Evolutionary conservation across 2,113 vertebrate genomes (phyloP), one percentile per base, ranked within the genome.

Genomic region (Dissostichus mawsoni): DNA sequence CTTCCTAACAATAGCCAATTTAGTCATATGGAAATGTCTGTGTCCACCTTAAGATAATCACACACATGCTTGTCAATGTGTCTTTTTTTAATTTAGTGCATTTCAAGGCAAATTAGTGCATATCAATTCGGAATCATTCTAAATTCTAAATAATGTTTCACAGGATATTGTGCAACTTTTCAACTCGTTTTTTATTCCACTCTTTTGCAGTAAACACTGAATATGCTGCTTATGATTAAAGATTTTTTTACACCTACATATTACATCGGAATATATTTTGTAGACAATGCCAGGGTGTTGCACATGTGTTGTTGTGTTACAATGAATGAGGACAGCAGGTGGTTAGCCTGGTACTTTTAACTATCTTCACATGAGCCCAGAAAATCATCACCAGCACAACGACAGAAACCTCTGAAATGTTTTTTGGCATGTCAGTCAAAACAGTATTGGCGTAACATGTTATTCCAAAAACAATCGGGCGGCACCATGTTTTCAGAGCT

Each of bases 341-440:
- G 5, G 25, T 10, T 11, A 36, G 50, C 44, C 13, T 2, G 0
- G 8, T 25, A 7, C 25, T 20, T 51, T 7, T 23, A 18, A 8
- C 45, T 4, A 16, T 62, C 61, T 33, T 59, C 55, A 80, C 53
- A 80, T 8, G 61, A 79, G 52, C 11, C 18, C 10, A 4, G 61
- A 29, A 67, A 73, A 52, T 16, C 33, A 6, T 47, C 36, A 0
- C 3, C 61, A n/a, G 18, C 66, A 16, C 66, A 45, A 11, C 1
- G 51, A 80, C 25, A 5, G 16, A 69, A 81, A 69, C 47, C 48
- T 55, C 47, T 57, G 58, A 77, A 76, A 68, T 33, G 73, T 11
- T 68, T 75, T 58, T 51, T 61, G 61, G 82, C 72, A 44, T 13
- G 3, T 16, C 7, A 44, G 53, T 20, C 5, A 47, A 74, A 74